Percentiles rank a stretch among this genome's conserved stretches.
Conservation (phyloP, 2,113 vertebrate genomes). For the Cyanoliseus patagonus region DNA sequence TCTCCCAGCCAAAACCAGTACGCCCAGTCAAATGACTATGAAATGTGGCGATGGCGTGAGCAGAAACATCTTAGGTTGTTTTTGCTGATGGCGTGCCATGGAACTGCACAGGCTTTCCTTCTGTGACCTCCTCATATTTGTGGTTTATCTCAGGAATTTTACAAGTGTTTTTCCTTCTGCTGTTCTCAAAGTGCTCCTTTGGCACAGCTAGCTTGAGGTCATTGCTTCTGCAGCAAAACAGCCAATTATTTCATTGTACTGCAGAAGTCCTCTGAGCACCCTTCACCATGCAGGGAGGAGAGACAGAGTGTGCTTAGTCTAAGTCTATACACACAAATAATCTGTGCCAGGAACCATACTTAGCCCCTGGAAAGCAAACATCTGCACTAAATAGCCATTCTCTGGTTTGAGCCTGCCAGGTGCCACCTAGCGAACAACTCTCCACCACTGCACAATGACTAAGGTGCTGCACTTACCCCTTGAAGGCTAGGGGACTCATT, state of each 20-base stretch:
- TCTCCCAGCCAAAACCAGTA: background rate
- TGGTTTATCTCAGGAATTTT: constrained; percentile 39
- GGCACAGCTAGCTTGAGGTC: background rate
- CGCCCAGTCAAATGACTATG: background rate
- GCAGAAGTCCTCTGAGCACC: background rate
- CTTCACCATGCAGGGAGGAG: background rate
- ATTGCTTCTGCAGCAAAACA: background rate
- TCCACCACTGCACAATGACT: background rate
- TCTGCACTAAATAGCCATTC: background rate
- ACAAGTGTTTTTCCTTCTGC: background rate
- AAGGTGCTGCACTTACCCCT: background rate
- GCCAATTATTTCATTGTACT: background rate
- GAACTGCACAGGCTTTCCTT: background rate
- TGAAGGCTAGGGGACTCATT: background rate
- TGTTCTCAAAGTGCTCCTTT: background rate
- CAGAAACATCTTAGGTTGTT: background rate
- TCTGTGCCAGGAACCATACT: background rate
- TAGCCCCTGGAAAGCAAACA: background rate
- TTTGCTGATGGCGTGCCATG: background rate
- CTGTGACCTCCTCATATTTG: background rate
- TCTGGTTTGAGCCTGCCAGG: background rate
- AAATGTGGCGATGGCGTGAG: background rate
- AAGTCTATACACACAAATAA: background rate
- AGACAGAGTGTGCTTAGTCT: background rate
- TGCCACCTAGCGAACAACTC: background rate